A percentile compares a stretch with the other conserved stretches of the same genome.
phyloP scores from a whole-genome alignment of 2,888 invertebrate species.

The Euclidia mi region DNA sequence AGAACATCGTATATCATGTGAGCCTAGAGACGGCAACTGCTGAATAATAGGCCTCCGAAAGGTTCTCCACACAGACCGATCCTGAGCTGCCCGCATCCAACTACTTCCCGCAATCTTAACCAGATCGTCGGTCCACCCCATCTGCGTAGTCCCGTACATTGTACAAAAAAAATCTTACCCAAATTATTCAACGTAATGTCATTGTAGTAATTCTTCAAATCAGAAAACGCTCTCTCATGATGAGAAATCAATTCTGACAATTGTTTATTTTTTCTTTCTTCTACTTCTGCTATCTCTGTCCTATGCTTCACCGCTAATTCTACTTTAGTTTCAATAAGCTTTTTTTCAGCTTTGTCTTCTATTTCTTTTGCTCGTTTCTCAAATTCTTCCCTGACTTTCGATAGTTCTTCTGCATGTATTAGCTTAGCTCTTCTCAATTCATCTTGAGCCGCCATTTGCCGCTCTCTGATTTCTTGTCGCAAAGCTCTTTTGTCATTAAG shows the following conservation, averaged over 20 bases:
- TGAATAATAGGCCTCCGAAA: no score
- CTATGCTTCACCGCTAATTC: conserved; percentile 93
- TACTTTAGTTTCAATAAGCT: conserved; percentile 92
- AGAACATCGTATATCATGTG: no score
- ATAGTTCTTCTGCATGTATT: conserved; percentile 93
- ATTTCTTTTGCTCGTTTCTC: conserved; percentile 87
- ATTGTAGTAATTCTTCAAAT: conserved; percentile 98
- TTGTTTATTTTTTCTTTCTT: conserved; percentile 97
- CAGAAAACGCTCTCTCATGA: conserved; percentile 96
- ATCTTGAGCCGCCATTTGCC: conserved; percentile 92
- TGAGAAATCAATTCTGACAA: conserved; percentile 94
- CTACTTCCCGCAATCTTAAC: no score
- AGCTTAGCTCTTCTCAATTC: conserved; percentile 93
- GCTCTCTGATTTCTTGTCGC: conserved; percentile 92
- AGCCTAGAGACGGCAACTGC: no score
- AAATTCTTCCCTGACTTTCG: conserved; percentile 88
- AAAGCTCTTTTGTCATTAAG: conserved; percentile 93
- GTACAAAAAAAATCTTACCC: conserved; percentile 78
- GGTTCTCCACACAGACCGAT: no score
- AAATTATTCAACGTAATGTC: conserved; percentile 98
- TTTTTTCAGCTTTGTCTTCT: conserved; percentile 92
- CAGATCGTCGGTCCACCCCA: no score
- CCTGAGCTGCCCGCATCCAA: no score
- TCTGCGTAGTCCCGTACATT: no score
- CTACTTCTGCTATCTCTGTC: conserved; percentile 96